A percentile compares a stretch with the other conserved stretches of the same genome.
Evolutionary conservation across 2,113 vertebrate species (phyloP).

Genomic region (Urocitellus parryii): DNA sequence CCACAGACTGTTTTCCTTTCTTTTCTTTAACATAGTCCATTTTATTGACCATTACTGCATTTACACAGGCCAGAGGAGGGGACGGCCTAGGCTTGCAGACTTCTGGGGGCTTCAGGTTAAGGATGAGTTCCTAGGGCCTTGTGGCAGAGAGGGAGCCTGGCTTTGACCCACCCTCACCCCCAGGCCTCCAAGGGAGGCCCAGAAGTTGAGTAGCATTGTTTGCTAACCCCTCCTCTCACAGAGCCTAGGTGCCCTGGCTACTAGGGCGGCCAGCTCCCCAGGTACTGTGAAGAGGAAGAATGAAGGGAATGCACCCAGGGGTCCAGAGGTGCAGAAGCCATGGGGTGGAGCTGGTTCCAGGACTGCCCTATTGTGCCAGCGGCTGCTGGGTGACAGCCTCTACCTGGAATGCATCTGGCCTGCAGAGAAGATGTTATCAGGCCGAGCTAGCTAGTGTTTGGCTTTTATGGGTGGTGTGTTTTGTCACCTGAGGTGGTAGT

Average conservation of each 20-base stretch:
- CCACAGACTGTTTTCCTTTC: not conserved
- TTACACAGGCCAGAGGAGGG: constrained; percentile 45
- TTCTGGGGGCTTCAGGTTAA: not conserved
- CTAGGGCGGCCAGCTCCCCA: not conserved
- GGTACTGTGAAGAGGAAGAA: not conserved
- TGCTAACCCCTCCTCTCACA: too few relatives aligned
- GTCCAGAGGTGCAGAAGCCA: not conserved
- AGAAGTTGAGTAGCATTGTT: not conserved
- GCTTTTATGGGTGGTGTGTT: constrained; percentile 77
- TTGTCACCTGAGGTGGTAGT: constrained; percentile 79
- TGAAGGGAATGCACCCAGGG: rapidly evolving
- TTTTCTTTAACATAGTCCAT: not conserved
- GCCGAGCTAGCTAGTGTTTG: constrained; percentile 57
- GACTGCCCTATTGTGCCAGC: too few relatives aligned
- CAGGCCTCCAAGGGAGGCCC: not conserved
- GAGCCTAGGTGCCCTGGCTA: not conserved
- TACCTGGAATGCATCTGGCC: not conserved
- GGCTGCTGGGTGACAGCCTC: not conserved
- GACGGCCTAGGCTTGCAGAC: not conserved
- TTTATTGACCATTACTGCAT: constrained; percentile 64
- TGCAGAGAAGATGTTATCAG: constrained; percentile 48
- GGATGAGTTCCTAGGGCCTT: not conserved
- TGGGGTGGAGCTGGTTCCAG: not conserved
- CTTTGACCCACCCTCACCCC: not conserved
- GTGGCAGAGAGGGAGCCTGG: not conserved